phyloP scores from a whole-genome alignment of 2,113 vertebrate genomes.

The Phylloscopus trochiloides region DNA sequence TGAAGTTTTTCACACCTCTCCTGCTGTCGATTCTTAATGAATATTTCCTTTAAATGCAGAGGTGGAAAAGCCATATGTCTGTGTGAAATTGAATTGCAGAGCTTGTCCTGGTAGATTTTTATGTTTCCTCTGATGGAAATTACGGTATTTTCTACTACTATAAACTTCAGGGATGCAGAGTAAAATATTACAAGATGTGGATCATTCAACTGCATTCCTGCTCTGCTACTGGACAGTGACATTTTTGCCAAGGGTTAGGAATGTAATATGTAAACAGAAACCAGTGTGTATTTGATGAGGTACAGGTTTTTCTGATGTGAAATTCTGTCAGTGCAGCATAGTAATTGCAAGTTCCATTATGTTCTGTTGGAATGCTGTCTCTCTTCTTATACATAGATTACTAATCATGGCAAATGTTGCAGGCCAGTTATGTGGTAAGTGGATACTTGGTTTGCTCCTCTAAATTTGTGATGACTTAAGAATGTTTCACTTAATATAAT shows the following conservation, averaged over 20 bases:
- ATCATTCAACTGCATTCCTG: background rate
- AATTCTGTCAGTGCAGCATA: background rate
- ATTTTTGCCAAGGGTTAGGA: background rate
- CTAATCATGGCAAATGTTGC: background rate
- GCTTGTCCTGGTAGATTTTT: background rate
- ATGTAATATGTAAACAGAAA: background rate
- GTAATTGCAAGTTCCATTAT: background rate
- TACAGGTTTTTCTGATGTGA: background rate
- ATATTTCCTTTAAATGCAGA: background rate
- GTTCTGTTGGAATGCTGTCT: background rate
- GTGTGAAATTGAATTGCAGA: background rate
- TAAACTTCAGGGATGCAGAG: background rate
- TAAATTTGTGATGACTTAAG: background rate
- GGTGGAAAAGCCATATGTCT: background rate
- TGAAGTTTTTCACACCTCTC: background rate
- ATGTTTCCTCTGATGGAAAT: background rate
- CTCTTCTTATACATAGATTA: background rate
- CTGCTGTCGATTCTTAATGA: background rate
- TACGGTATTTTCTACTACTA: background rate
- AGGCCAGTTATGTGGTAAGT: background rate
- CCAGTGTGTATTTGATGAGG: background rate
- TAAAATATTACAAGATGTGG: background rate
- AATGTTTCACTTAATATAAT: background rate
- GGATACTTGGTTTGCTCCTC: background rate
- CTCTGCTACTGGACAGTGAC: background rate